phyloP scores from a whole-genome alignment of 92 coral and sea anemone species.

The Palythoa caribaeorum region DNA sequence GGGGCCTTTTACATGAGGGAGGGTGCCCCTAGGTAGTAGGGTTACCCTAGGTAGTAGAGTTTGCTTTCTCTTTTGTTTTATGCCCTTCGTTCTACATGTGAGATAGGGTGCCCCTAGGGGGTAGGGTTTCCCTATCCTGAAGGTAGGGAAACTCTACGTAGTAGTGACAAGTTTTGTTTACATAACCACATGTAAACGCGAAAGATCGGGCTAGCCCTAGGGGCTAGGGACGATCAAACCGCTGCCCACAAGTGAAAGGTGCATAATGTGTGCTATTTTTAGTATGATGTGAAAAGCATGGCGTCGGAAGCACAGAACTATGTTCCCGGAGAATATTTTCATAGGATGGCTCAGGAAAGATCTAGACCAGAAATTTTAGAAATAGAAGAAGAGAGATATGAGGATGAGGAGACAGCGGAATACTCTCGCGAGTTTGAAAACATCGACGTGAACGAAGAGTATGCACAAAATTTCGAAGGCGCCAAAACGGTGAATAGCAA shows the following conservation, averaged over 20 bases:
- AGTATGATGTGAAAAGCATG: not conserved
- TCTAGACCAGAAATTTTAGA: conserved; percentile 10
- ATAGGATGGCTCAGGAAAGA: conserved; percentile 17
- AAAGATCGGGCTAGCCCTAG: conserved; percentile 12
- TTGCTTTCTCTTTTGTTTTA: no score
- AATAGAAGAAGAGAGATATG: not conserved
- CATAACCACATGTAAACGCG: not conserved
- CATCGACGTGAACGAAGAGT: not conserved
- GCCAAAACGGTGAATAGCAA: not conserved
- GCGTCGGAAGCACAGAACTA: not conserved
- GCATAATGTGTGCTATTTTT: conserved; percentile 5
- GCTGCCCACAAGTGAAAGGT: not conserved
- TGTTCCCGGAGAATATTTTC: conserved; percentile 22
- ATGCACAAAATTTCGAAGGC: conserved; percentile 9
- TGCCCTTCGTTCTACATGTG: not conserved
- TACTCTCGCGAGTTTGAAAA: not conserved
- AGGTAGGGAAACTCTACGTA: not conserved
- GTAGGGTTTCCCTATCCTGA: not conserved
- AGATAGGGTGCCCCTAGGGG: not conserved
- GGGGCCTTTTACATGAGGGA: no score
- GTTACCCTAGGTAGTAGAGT: no score
- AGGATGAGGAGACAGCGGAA: not conserved
- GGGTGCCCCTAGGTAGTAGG: no score
- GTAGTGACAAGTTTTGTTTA: conserved; percentile 38
- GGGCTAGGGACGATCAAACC: conserved; percentile 5